Evolutionary conservation across 2,888 invertebrate genomes (phyloP).

Genomic region (Sarcophaga caerulescens): DNA sequence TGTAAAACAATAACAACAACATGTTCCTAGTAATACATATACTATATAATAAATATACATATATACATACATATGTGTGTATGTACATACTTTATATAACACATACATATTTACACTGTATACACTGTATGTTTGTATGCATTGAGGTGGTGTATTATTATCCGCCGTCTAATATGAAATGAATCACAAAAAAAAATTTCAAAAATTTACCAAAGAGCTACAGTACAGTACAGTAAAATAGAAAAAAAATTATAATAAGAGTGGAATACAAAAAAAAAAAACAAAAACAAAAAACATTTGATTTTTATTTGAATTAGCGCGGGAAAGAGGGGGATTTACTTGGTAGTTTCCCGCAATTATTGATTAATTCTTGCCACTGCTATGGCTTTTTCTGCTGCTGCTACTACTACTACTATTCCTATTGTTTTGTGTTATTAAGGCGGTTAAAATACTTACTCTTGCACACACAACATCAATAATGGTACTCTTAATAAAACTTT

Average conservation of each 20-base stretch:
- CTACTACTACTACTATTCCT: background rate
- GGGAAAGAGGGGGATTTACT: background rate
- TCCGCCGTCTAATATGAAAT: too few relatives aligned
- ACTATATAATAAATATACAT: background rate
- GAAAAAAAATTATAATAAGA: too few relatives aligned
- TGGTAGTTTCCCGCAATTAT: slow-evolving; percentile 60
- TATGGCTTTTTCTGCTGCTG: background rate
- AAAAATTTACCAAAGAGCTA: too few relatives aligned
- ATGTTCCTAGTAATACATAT: background rate
- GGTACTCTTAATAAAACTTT: slow-evolving; percentile 4
- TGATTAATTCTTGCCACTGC: slow-evolving; percentile 49
- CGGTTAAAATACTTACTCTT: slow-evolving; percentile 1
- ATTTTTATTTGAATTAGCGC: background rate
- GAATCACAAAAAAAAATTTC: too few relatives aligned
- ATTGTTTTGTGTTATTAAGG: slow-evolving; percentile 23
- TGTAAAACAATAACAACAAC: slow-evolving; percentile 1
- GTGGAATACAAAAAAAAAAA: background rate
- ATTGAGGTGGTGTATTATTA: too few relatives aligned
- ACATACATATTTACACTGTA: background rate
- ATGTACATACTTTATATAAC: background rate
- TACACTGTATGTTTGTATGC: background rate
- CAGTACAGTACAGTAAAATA: too few relatives aligned
- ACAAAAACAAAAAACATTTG: background rate
- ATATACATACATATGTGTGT: background rate
- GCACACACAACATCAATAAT: background rate